Conservation (phyloP, 2,797 vertebrate genomes). For the Argyrosomus regius region DNA sequence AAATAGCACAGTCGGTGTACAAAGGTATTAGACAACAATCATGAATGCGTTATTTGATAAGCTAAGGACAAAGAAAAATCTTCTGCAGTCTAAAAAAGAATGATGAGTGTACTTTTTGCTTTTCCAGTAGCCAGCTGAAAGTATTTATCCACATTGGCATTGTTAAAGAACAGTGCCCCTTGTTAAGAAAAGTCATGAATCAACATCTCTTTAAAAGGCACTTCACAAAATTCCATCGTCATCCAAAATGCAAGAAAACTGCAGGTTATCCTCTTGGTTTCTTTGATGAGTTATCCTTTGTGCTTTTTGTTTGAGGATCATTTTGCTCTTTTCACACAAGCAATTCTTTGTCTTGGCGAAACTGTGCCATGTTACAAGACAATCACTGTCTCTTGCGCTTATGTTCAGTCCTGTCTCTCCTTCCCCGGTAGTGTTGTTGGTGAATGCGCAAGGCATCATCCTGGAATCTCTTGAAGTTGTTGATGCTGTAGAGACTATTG, state of each 20-base stretch:
- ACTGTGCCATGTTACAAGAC: constrained; percentile 80
- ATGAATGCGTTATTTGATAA: constrained; percentile 54
- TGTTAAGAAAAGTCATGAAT: constrained; percentile 62
- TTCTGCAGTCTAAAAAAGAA: constrained; percentile 43
- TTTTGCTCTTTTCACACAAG: constrained; percentile 59
- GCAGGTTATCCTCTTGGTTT: constrained; percentile 59
- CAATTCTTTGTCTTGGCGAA: constrained; percentile 67
- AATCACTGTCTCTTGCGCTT: constrained; percentile 88
- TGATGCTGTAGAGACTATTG: constrained; percentile 87
- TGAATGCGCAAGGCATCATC: constrained; percentile 85
- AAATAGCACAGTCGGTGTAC: constrained; percentile 58
- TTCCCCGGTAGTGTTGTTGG: constrained; percentile 89
- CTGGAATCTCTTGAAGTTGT: constrained; percentile 86
- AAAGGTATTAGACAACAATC: constrained; percentile 43
- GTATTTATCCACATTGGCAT: constrained; percentile 59
- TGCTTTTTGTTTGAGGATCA: constrained; percentile 76
- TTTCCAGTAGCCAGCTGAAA: constrained; percentile 85
- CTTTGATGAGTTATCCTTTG: constrained; percentile 64
- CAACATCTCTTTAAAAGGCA: constrained; percentile 83
- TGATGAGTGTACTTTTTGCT: constrained; percentile 48
- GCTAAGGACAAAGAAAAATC: constrained; percentile 30
- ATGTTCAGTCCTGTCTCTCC: constrained; percentile 74
- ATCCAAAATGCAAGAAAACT: constrained; percentile 63
- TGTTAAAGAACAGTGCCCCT: constrained; percentile 76
- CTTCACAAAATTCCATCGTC: constrained; percentile 72